A percentile compares a stretch with the other conserved stretches of the same genome.
These are phyloP conservation scores for Diplodus sargus DNA, from an alignment of 2,797 vertebrate species.

Conservation along the genomic window DNA sequence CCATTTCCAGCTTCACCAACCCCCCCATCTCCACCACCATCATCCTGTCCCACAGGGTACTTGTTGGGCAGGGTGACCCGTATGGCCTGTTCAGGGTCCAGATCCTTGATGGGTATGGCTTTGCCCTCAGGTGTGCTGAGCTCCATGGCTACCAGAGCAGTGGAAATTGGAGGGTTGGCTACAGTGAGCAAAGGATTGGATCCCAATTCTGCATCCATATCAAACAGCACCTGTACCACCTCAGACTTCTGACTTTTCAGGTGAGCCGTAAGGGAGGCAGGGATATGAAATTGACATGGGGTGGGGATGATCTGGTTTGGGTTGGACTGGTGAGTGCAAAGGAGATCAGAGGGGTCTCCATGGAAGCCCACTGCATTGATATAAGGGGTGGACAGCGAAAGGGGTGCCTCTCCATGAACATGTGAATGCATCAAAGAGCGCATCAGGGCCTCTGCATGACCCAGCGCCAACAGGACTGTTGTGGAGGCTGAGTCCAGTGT, in stretches of 20 bases:
- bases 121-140: constrained; percentile 80
- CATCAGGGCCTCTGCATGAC: constrained; percentile 75
- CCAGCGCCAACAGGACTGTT: constrained; percentile 67
- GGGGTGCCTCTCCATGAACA: constrained; percentile 62
- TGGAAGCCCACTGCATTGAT: constrained; percentile 77
- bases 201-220: constrained; percentile 61
- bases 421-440: constrained; percentile 75
- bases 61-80: constrained; percentile 76
- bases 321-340: constrained; percentile 65
- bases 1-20: constrained; percentile 26
- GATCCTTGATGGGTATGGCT: constrained; percentile 75
- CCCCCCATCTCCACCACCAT: constrained; percentile 4
- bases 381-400: constrained; percentile 72
- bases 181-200: constrained; percentile 56
- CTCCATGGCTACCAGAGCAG: constrained; percentile 84
- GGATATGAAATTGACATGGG: constrained; percentile 80
- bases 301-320: not conserved
- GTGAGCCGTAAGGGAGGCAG: constrained; percentile 68
- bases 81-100: constrained; percentile 81
- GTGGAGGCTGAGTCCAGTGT: constrained; percentile 40
- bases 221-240: constrained; percentile 83
- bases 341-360: constrained; percentile 76
- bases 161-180: constrained; percentile 82
- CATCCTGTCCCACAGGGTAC: not conserved
- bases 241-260: constrained; percentile 72